Evolutionary conservation across 2,888 invertebrate species (phyloP).

Genomic region (Pheosia tremula): DNA sequence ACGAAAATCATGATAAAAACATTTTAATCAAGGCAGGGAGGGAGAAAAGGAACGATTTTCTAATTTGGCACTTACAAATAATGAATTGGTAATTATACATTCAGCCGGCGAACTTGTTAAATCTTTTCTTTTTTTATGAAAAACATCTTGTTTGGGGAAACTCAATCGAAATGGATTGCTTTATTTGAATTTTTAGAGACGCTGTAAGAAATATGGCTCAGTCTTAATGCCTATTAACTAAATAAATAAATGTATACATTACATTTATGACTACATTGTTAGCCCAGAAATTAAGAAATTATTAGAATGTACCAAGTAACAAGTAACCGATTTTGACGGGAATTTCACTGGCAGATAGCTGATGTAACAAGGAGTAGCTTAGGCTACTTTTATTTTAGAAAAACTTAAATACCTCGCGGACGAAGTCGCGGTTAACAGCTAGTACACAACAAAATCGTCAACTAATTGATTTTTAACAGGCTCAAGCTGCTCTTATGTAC

Average conservation of each 20-base stretch:
- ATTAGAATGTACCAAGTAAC: not conserved
- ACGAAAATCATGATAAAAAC: slow-evolving; percentile 52
- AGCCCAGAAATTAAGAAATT: no score
- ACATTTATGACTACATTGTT: no score
- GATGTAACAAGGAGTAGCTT: no score
- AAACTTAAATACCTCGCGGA: no score
- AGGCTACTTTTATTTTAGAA: no score
- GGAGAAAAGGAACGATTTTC: slow-evolving; percentile 38
- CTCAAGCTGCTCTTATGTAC: slow-evolving; percentile 97
- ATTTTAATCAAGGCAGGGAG: slow-evolving; percentile 29
- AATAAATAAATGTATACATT: not conserved
- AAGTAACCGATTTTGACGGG: not conserved
- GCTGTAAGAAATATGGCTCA: not conserved
- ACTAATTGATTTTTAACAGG: slow-evolving; percentile 79
- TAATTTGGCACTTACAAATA: slow-evolving; percentile 47
- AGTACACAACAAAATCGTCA: not conserved
- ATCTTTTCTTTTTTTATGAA: slow-evolving; percentile 32
- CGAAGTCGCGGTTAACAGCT: no score
- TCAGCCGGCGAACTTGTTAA: slow-evolving; percentile 46
- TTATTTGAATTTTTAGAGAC: slow-evolving; percentile 13
- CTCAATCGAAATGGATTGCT: slow-evolving; percentile 22
- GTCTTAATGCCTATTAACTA: not conserved
- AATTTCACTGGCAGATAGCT: no score
- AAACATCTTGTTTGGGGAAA: slow-evolving; percentile 35
- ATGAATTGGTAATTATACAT: slow-evolving; percentile 61